Base-by-base conservation (phyloP, 2,888 invertebrate genomes). In the Bembecia ichneumoniformis region DNA sequence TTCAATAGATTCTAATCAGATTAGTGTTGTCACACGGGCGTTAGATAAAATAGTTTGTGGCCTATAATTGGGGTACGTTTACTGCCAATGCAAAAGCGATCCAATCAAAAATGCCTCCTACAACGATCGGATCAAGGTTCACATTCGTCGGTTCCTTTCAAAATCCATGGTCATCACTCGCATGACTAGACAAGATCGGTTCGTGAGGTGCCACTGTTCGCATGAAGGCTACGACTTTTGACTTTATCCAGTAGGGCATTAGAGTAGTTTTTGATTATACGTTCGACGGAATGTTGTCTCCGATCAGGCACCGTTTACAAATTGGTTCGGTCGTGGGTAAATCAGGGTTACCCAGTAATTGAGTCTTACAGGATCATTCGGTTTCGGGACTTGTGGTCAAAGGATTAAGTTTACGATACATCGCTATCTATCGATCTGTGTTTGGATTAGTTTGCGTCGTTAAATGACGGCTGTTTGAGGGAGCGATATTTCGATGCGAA, bases 21-120 rank as follows among this genome's bases (percentile, higher is more conserved):
- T 86, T 86, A 87, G 70, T 67, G 78, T 74, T 81, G 87, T 86
- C 86, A 77, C 82, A 79, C 77, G 79, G 82, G 82, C 70, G 82
- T 82, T 79, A 82, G 83, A 83, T 83, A 83, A 84, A 86, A 84
- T 83, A 84, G 83, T 84, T 84, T 83, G 83, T 82, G 84, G 84
- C 71, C 83, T 82, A 84, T 86, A 86, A 84, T 83, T 84, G 84
- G 76, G 80, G 80, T 76, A 71, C 76, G 71, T 71, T 66, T 63
- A 55, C 63, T 64, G 58, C 66, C 62, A 58, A 60, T 59, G 57
- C 58, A 54, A 56, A 35, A 9, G 13, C n/a, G 20, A 17, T 28
- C 9, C 55, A 62, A 52, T 49, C 57, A 20, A 73, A 71, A 72
- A 53, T 49, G 47, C 35, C 64, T 68, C 58, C 52, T 73, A 65